phyloP scores from a whole-genome alignment of 2,888 invertebrate species.

The Amiota communis region DNA sequence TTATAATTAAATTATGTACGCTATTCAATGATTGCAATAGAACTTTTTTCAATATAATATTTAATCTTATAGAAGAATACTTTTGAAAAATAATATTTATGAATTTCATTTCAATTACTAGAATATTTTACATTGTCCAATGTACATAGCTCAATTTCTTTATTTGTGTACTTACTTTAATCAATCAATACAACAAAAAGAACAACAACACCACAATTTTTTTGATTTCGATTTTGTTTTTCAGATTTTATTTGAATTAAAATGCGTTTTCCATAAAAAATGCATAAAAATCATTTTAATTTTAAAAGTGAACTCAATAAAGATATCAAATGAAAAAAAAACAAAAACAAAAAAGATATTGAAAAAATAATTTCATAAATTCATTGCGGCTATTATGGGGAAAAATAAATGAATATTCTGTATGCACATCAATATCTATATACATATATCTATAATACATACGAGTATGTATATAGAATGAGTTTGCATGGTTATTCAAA shows the following conservation, averaged over 20 bases:
- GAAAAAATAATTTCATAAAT: conserved; percentile 15
- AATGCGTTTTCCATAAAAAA: neutral
- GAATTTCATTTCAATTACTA: no score
- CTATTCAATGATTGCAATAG: no score
- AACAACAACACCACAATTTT: no score
- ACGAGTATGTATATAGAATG: neutral
- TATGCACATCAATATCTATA: neutral
- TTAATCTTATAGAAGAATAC: no score
- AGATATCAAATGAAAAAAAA: neutral
- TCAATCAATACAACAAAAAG: no score
- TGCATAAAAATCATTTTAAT: conserved; percentile 9
- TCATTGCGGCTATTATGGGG: conserved; percentile 3
- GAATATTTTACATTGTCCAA: no score
- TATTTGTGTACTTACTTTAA: no score
- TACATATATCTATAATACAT: neutral
- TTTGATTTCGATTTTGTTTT: neutral
- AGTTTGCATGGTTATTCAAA: neutral
- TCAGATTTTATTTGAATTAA: neutral
- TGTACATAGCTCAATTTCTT: no score
- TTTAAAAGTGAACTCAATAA: neutral
- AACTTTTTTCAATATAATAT: no score
- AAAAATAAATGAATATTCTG: conserved; percentile 2
- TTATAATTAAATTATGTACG: no score
- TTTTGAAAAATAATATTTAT: no score
- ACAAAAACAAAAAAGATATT: neutral